Evolutionary conservation across 1,140 invertebrate species (phyloP), one percentile per base, ranked within the genome.

Genomic region (Listronotus oregonensis): DNA sequence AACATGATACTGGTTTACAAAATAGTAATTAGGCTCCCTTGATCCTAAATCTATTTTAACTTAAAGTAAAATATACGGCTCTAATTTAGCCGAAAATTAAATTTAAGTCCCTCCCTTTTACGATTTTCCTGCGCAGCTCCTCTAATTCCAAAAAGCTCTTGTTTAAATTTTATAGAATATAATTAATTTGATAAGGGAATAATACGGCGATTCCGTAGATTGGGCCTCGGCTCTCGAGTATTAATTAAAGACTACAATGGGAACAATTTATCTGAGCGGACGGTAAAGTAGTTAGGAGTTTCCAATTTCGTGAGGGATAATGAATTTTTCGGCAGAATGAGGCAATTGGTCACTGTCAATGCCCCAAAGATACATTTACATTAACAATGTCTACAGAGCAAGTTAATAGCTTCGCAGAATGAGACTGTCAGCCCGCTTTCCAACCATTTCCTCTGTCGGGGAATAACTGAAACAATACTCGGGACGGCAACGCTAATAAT

Each of bases 291-390:
- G 73, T 67, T 72, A 65, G 72, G 67, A 72, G 73, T 71, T 73
- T 74, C 73, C 73, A 75, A 75, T 75, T 75, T 75, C 72, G 71
- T 60, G 68, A 69, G 71, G 73, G 72, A 76, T 77, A 77, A 77
- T 77, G 74, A 76, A 77, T 75, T 77, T 77, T 77, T 77, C 68
- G 72, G 67, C 68, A 68, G 73, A 77, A 77, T 72, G 72, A 75
- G 70, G 70, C 74, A 76, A 77, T 77, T 77, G 75, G 72, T 77
- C 75, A 76, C 73, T 76, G 75, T 77, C 75, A 77, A 77, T 77
- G 71, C 74, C 73, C 73, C 71, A 73, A 77, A 77, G 75, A 77
- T 74, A 75, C 75, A 77, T 76, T 77, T 72, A 72, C 73, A 74
- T 76, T 76, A 77, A 77, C 74, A 73, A 75, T 75, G 73, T 74